Evolutionary conservation across 2,797 vertebrate genomes (phyloP).

Genomic region (Ctenosaura bakeri): DNA sequence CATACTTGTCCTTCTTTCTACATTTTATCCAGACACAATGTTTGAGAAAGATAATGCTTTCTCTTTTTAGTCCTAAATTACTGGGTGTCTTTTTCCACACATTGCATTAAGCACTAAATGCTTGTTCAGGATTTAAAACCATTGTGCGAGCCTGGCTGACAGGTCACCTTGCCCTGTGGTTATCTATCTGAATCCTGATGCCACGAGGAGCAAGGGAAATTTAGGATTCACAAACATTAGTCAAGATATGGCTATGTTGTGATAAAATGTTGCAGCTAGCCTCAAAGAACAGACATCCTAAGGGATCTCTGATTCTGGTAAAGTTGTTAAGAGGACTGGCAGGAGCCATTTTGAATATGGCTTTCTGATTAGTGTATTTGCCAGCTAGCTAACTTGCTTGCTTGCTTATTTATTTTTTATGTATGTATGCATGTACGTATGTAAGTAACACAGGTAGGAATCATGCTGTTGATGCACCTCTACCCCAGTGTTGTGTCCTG

Average conservation of each 20-base stretch:
- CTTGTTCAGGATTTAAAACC: conserved; percentile 67
- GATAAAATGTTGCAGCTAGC: conserved; percentile 55
- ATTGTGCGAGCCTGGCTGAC: conserved; percentile 68
- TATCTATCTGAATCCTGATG: conserved; percentile 66
- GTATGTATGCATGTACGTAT: too few relatives aligned
- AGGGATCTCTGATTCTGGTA: conserved; percentile 56
- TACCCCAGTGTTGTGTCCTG: too few relatives aligned
- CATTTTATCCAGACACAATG: conserved; percentile 76
- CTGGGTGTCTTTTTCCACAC: conserved; percentile 43
- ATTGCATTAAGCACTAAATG: conserved; percentile 63
- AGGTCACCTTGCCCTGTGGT: conserved; percentile 72
- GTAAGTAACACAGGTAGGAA: too few relatives aligned
- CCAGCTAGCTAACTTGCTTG: too few relatives aligned
- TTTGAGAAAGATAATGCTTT: conserved; percentile 80
- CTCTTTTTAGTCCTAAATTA: conserved; percentile 78
- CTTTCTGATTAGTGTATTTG: conserved; percentile 45
- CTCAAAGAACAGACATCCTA: conserved; percentile 64
- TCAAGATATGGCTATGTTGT: conserved; percentile 65
- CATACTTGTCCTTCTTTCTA: conserved; percentile 78
- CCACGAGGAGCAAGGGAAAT: conserved; percentile 50
- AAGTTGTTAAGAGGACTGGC: conserved; percentile 68
- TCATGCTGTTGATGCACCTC: too few relatives aligned
- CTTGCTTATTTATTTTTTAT: too few relatives aligned
- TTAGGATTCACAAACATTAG: conserved; percentile 59
- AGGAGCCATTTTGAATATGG: conserved; percentile 61